A percentile compares a stretch with the other conserved stretches of the same genome.
Conservation (phyloP, 1,140 invertebrate genomes). For the Arctopsyche grandis region DNA sequence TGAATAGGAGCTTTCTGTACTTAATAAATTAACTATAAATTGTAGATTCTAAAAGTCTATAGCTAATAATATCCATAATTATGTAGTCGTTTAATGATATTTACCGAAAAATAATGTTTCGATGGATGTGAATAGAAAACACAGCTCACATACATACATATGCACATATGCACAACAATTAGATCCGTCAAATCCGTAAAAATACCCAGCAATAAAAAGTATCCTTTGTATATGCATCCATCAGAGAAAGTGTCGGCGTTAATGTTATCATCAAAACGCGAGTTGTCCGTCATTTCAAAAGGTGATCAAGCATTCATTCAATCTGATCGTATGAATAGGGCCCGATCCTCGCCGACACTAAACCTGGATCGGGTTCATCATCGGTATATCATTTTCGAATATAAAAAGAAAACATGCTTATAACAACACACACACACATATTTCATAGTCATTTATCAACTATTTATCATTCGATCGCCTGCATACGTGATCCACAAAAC, state of each 20-base stretch:
- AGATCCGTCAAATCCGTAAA: background rate
- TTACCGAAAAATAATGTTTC: too few relatives aligned
- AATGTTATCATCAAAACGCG: slow-evolving; percentile 32
- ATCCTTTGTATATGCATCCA: background rate
- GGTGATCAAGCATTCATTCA: slow-evolving; percentile 44
- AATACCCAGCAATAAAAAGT: background rate
- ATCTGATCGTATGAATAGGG: background rate
- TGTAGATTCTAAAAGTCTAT: too few relatives aligned
- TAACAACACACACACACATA: slow-evolving; percentile 45
- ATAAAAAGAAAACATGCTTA: slow-evolving; percentile 37
- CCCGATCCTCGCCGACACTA: background rate
- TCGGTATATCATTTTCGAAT: slow-evolving; percentile 40
- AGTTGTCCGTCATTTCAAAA: slow-evolving; percentile 26
- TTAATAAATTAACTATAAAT: too few relatives aligned
- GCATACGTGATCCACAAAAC: slow-evolving; percentile 39
- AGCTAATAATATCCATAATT: too few relatives aligned
- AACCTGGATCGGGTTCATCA: slow-evolving; percentile 9
- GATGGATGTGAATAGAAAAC: too few relatives aligned
- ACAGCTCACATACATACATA: background rate
- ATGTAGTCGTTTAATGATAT: too few relatives aligned
- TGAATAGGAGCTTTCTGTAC: too few relatives aligned
- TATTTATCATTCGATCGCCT: slow-evolving; percentile 48
- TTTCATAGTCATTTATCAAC: slow-evolving; percentile 52
- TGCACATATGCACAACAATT: background rate
- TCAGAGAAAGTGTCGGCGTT: background rate